phyloP scores from a whole-genome alignment of 1,140 invertebrate genomes.

The Lutraria rhynchaena region DNA sequence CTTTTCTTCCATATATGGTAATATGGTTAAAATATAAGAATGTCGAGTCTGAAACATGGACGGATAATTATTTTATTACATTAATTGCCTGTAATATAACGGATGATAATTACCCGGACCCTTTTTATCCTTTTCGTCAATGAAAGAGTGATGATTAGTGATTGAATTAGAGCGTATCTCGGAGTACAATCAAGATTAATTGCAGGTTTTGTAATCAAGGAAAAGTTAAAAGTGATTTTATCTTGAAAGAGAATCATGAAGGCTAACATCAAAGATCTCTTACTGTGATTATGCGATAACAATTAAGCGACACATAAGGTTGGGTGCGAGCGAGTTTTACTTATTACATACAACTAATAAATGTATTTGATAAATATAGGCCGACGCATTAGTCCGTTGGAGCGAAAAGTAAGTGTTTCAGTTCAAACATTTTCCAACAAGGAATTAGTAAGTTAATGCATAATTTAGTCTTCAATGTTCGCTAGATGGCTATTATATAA shows the following conservation, averaged over 20 bases:
- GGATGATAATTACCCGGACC: constrained; percentile 29
- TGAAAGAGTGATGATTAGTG: constrained; percentile 27
- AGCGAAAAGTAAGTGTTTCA: no score
- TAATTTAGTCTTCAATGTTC: no score
- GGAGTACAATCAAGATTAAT: constrained; percentile 34
- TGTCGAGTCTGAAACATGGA: neutral
- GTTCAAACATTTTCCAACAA: no score
- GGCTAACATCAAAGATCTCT: constrained; percentile 34
- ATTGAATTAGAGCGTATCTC: constrained; percentile 30
- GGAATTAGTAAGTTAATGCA: no score
- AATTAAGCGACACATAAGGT: neutral
- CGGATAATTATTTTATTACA: constrained; percentile 42
- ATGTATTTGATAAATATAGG: no score
- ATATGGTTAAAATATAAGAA: neutral
- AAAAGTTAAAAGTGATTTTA: constrained; percentile 33
- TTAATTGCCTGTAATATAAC: constrained; percentile 46
- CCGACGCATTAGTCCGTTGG: no score
- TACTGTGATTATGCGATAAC: constrained; percentile 31
- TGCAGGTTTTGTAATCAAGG: constrained; percentile 44
- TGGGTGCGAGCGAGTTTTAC: no score
- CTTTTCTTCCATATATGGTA: constrained; percentile 12
- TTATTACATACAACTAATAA: no score
- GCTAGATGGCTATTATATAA: no score
- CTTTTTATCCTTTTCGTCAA: constrained; percentile 31
- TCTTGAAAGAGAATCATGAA: constrained; percentile 24